Base-by-base conservation (phyloP, 2,797 vertebrate species). In the Etheostoma perlongum region DNA sequence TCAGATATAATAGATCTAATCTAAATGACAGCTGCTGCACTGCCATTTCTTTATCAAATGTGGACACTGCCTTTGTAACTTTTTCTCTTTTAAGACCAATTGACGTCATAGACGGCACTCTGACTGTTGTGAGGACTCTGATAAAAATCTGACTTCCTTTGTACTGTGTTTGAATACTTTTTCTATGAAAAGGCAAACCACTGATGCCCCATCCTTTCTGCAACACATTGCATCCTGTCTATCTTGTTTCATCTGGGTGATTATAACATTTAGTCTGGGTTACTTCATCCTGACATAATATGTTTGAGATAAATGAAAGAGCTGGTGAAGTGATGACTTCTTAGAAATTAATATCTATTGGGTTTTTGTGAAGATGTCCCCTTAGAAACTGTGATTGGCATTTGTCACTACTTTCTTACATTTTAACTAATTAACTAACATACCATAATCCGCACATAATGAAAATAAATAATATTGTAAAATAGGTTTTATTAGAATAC, bases 1-100 rank as follows among this genome's bases (percentile, higher is more conserved):
- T 86, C 64, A 78, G 63, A 40, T 42, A 66, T 15, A 77, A 72
- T 33, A 49, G 30, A 64, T 84, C 14, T 66, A 71, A 69, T 84
- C 44, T 33, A 21, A 27, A 83, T 47, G 33, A 74, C 62, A 55
- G 59, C 52, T 51, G 58, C 58, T 47, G 73, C n/a, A 7, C 30
- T 36, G 46, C 16, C 4, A 2, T 72, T 42, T 54, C 4, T 42
- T 51, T 52, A 58, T 54, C 47, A 13, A 27, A 60, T 15, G 30
- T 47, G 40, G 40, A 11, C 5, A 14, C 15, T 11, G 33, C 61
- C 19, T 53, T 19, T 57, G 52, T 16, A 19, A n/a, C 30, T 19
- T 21, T 53, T 9, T 11, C 11, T 49, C 23, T 57, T 60, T 21
- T 12, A 54, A 63, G 23, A 27, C 14, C 10, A 7, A 13, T 19